Base-by-base conservation (phyloP, 2,113 vertebrate species). In the Raja brachyura region DNA sequence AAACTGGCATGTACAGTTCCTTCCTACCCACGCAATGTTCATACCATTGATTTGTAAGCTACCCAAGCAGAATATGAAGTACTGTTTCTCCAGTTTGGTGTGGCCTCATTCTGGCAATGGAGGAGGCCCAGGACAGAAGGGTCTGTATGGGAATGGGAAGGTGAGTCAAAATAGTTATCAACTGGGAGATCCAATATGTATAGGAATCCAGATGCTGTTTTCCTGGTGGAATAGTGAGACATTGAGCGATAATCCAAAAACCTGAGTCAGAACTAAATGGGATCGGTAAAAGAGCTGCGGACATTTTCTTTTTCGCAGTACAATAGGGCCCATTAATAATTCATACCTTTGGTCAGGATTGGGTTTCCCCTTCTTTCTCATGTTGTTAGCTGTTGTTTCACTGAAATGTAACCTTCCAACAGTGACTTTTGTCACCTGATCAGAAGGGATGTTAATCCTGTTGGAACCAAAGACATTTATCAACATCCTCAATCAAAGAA, bases 381-480 rank as follows among this genome's bases (percentile, higher is more conserved):
- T 99, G 96, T 99, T 99, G 95, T 99, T 99, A 93, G 98, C 98
- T 0, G 99, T 99, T 93, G 99, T 99, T 96, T 99, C 99, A 0
- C 99, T 99, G 96, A 99, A 99, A 95, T 99, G 99, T 93, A 99
- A 95, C 56, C 98, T 96, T 18, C 98, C 98, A 94, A 99, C 99
- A 0, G 99, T 99, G 94, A 99, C 98, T 95, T 99, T 99, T 56
- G 99, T 99, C 94, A 99, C 98, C 96, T 99, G 99, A 95, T 99
- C 99, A 0, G 98, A 96, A 13, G 98, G 99, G 93, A 99, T 94
- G 14, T 95, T 98, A 95, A 99, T 97, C 94, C 99, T 99, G 95
- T 77, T 20, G 90, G 81, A 93, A 93, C 8, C 33, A 93, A 93
- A 74, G 56, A 76, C 25, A 78, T 78, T 31, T 75, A 63, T 56